Base-by-base conservation (phyloP, 2,888 invertebrate genomes). In the Melieria picta region DNA sequence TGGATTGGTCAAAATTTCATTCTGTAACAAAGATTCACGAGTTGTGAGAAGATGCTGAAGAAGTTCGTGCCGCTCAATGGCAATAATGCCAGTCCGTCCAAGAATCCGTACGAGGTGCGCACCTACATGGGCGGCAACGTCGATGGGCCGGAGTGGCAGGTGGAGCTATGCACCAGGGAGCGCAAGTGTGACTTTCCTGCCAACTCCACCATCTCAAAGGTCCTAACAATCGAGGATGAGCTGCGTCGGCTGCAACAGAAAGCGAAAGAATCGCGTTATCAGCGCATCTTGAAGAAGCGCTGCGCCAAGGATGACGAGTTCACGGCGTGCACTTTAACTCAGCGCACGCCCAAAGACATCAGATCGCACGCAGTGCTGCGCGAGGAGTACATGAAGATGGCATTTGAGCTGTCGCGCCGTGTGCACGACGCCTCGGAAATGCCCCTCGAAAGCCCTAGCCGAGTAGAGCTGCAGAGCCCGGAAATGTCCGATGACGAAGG, bases 161-260 rank as follows among this genome's bases (percentile, higher is more conserved):
- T 71, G 1, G 79, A 80, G 4, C 57, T 56, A 7, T 84, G 84
- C 42, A 71, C 76, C 0, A 78, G 79, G 5, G 78, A 80, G 0
- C 80, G 81, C 0, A 72, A 77, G 3, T 84, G 83, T 63, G 76
- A 74, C 11, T 75, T 73, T 30, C 78, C 81, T 0, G 73, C 74
- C 5, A 81, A 79, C 46, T 79, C 80, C 0, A 80, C 79, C 1
- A 77, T 82, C 10, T 76, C 80, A 0, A 82, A 84, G 56, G 81
- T 83, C 0, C 65, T 83, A 13, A 84, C 85, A 42, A 79, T 84
- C 47, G 82, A 84, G 69, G 84, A 83, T 76, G 83, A 84, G 65
- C 73, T 84, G 42, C 79, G 81, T 0, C 79, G 80, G 7, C 69
- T 84, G 5, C 81, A 84, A 64, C 77, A 80, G 43, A 81, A 79